Conservation (phyloP, 2,888 invertebrate species). For the Thymelicus lineola region DNA sequence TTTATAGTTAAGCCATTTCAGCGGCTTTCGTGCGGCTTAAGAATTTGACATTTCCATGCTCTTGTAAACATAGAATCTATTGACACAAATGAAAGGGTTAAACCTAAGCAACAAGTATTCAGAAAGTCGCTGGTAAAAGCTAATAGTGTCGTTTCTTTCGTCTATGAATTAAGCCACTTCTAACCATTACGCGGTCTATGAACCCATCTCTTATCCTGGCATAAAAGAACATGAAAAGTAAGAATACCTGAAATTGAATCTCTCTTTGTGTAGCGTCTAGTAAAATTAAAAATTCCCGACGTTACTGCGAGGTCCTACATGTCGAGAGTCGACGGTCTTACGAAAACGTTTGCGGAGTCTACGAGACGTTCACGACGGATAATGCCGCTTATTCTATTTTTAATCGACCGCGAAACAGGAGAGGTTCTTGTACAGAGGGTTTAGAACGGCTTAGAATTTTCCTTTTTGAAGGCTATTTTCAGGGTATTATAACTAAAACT, state of each 20-base stretch:
- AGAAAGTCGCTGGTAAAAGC: no score
- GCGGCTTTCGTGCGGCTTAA: no score
- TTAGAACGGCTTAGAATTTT: no score
- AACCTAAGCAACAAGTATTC: no score
- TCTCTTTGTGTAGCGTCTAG: constrained; percentile 22
- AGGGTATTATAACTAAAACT: no score
- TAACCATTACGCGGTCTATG: background rate
- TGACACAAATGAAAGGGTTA: no score
- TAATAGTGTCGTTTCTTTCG: background rate
- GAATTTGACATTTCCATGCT: no score
- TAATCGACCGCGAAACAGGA: background rate
- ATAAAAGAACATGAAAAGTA: background rate
- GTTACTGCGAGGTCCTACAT: constrained; percentile 5
- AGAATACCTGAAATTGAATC: constrained; percentile 22
- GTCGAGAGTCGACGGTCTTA: constrained; percentile 13
- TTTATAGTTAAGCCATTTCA: no score
- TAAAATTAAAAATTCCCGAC: constrained; percentile 35
- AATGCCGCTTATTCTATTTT: constrained; percentile 15
- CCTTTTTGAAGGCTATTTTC: no score
- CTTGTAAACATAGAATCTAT: no score
- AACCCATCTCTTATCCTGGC: background rate
- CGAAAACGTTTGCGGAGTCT: constrained; percentile 24
- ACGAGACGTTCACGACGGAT: constrained; percentile 12
- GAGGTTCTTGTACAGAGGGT: no score
- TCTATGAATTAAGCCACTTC: background rate